Base-by-base conservation (phyloP, 2,113 vertebrate genomes). In the Anser cygnoides region DNA sequence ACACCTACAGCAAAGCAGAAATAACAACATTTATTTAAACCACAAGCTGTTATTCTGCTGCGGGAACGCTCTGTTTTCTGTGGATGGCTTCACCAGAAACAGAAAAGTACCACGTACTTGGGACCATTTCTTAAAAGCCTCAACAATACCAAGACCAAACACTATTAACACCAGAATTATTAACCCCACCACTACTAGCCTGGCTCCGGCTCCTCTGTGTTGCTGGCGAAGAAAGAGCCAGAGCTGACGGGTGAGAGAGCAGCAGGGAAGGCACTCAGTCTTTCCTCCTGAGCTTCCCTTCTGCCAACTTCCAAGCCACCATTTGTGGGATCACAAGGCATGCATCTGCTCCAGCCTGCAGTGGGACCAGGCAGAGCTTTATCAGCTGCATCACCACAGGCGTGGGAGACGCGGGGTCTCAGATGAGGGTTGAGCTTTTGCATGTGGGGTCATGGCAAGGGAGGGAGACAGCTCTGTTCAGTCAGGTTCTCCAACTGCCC, bases 1-100 rank as follows among this genome's bases (percentile, higher is more conserved):
- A 94, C 70, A 95, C 81, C 94, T 96, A 96, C 86, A 93, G 93
- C 91, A 76, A 81, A 95, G 93, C 97, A 97, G 96, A 97, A 97
- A 97, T 97, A 97, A 95, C 96, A 92, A 92, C 94, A 92, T 88
- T 94, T 95, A 96, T 92, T 96, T 96, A 96, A 96, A 92, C 90
- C 86, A 84, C 97, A 96, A 97, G 92, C 97, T 97, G 97, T 97
- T 96, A 94, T 94, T 94, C 97, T 93, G 84, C 96, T 89, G 86
- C 73, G 79, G 66, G 66, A 96, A 90, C 57, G 66, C 86, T 93
- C 87, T 73, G 88, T 66, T 92, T 97, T 94, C 89, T 95, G 68
- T 81, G 91, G 74, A 96, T 81, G 11, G 23, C 75, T 94, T 86
- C 84, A 80, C 62, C 90, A 93, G 93, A 55, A 83, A 44, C 63